Percentiles rank a stretch among this genome's conserved stretches.
Evolutionary conservation across 2,888 invertebrate genomes (phyloP).

Genomic region (Drosophila demipolita): DNA sequence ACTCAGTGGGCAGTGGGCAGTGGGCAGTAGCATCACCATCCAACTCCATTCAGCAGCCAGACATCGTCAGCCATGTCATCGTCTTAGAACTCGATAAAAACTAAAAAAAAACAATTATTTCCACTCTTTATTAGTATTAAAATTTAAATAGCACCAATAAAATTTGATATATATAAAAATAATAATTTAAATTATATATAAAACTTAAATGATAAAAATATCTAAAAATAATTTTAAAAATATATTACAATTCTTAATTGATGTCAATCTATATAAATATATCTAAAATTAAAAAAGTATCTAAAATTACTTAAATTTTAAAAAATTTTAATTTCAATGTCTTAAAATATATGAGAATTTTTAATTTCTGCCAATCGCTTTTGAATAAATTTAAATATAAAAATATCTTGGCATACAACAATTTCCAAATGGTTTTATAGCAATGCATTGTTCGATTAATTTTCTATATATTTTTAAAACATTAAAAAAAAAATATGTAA

Average conservation of each 20-base stretch:
- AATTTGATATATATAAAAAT: neutral
- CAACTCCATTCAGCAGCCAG: constrained; percentile 29
- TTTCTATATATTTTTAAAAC: neutral
- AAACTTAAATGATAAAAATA: no score
- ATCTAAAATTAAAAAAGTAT: neutral
- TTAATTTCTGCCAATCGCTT: neutral
- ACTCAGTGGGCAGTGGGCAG: constrained; percentile 40
- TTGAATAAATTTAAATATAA: neutral
- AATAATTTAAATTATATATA: no score
- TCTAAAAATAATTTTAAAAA: neutral
- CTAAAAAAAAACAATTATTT: neutral
- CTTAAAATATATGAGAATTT: neutral
- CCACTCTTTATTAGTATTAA: neutral
- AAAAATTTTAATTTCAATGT: neutral
- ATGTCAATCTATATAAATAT: neutral
- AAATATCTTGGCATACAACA: neutral
- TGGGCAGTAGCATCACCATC: constrained; percentile 43
- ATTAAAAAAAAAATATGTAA: neutral
- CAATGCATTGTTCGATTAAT: neutral
- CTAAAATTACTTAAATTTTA: neutral
- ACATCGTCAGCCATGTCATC: constrained; percentile 15
- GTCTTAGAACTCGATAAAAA: neutral
- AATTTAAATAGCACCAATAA: neutral
- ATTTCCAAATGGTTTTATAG: neutral
- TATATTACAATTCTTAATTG: neutral